Conservation (phyloP, 2,797 vertebrate species). For the Ambastaia sidthimunki region DNA sequence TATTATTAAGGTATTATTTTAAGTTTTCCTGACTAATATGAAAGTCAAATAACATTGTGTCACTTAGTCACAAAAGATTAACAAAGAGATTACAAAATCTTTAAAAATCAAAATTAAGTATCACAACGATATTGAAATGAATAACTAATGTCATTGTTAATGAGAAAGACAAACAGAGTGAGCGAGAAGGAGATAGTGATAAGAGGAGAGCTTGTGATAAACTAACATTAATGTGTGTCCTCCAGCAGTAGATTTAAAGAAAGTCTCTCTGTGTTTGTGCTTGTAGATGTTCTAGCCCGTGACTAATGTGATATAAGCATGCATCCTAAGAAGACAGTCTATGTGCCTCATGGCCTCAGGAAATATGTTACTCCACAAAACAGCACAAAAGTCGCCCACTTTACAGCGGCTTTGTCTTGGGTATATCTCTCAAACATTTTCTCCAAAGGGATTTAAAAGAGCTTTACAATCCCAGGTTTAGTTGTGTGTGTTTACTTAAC, state of each 20-base stretch:
- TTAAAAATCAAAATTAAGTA: neutral
- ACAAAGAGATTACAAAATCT: neutral
- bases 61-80: too few relatives aligned
- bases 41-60: too few relatives aligned
- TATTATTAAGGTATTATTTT: too few relatives aligned
- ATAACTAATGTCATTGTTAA: neutral
- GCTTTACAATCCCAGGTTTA: too few relatives aligned
- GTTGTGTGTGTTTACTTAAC: too few relatives aligned
- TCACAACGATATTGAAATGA: neutral
- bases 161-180: neutral
- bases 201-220: neutral
- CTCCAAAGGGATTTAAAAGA: too few relatives aligned
- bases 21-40: too few relatives aligned
- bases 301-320: slow-evolving; percentile 24
- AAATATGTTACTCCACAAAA: neutral
- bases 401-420: too few relatives aligned
- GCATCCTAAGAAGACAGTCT: slow-evolving; percentile 18
- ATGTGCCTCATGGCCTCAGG: neutral
- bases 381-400: neutral
- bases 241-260: slow-evolving; percentile 9
- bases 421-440: too few relatives aligned
- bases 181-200: too few relatives aligned
- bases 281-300: slow-evolving; percentile 11
- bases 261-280: slow-evolving; percentile 20
- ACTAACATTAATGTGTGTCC: slow-evolving; percentile 1